A percentile compares a stretch with the other conserved stretches of the same genome.
Evolutionary conservation across 1,140 invertebrate genomes (phyloP).

Genomic region (Temnothorax longispinosus): DNA sequence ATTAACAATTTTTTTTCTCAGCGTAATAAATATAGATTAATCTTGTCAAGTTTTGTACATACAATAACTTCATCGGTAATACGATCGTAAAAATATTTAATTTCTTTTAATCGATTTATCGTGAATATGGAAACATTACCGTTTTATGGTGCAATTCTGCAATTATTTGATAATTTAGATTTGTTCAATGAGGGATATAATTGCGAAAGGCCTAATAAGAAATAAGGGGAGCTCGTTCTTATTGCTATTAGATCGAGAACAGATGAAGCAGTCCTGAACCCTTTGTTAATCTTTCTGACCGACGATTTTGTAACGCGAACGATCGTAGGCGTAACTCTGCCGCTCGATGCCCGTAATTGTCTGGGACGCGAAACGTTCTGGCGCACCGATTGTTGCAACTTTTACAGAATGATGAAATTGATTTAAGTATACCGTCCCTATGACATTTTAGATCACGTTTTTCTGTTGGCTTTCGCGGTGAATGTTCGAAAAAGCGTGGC

Average conservation of each 20-base stretch:
- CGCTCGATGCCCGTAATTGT: slow-evolving; percentile 74
- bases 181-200: slow-evolving; percentile 16
- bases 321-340: slow-evolving; percentile 74
- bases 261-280: slow-evolving; percentile 69
- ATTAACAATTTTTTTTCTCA: too few species aligned
- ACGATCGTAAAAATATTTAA: not conserved
- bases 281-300: slow-evolving; percentile 72
- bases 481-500: not conserved
- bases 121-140: not conserved
- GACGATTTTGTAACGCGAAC: slow-evolving; percentile 74
- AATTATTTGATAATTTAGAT: slow-evolving; percentile 44
- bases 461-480: not conserved
- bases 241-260: slow-evolving; percentile 67
- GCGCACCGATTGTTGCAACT: slow-evolving; percentile 70
- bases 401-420: slow-evolving; percentile 69
- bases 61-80: not conserved
- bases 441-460: slow-evolving; percentile 50
- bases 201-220: slow-evolving; percentile 36
- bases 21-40: not conserved
- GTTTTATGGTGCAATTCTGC: not conserved
- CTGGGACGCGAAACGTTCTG: slow-evolving; percentile 68
- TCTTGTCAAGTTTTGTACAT: not conserved
- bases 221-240: slow-evolving; percentile 49
- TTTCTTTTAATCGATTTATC: not conserved
- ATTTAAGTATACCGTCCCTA: slow-evolving; percentile 49